Evolutionary conservation across 2,888 invertebrate species (phyloP).

Genomic region (Polydrusus cervinus): DNA sequence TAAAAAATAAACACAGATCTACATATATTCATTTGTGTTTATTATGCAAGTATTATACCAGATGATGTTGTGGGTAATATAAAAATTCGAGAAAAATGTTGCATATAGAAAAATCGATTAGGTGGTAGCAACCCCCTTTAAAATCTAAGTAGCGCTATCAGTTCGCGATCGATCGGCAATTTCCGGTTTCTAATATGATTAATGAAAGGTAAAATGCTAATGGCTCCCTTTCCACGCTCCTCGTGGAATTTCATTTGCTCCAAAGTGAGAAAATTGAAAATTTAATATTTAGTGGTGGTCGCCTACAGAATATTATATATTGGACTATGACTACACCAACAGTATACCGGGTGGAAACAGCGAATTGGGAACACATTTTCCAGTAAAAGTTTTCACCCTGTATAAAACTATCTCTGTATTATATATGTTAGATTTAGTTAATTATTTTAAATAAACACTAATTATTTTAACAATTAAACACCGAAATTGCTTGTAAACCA

Average conservation of each 20-base stretch:
- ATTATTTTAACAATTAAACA: too few species aligned
- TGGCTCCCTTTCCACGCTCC: conserved; percentile 4
- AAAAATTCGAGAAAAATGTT: not conserved
- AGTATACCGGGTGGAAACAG: too few species aligned
- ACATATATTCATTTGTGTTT: too few species aligned
- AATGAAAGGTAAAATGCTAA: conserved; percentile 21
- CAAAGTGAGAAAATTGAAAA: conserved; percentile 22
- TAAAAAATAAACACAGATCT: too few species aligned
- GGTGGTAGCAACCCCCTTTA: not conserved
- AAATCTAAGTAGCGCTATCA: conserved; percentile 24
- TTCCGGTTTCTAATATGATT: conserved; percentile 19
- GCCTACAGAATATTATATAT: not conserved
- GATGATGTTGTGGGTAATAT: too few species aligned
- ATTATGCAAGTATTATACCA: too few species aligned
- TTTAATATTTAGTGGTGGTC: conserved; percentile 3
- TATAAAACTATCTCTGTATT: too few species aligned
- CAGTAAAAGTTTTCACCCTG: too few species aligned
- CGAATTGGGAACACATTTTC: too few species aligned
- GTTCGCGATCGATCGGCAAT: conserved; percentile 18
- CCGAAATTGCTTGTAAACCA: too few species aligned
- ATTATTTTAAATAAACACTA: too few species aligned
- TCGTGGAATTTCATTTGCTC: conserved; percentile 15
- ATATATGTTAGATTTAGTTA: too few species aligned
- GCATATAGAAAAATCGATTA: not conserved
- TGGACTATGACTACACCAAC: not conserved